These are phyloP conservation scores for Montipora foliosa DNA, from an alignment of 64 coral and sea anemone genomes.

Conservation along the genomic window DNA sequence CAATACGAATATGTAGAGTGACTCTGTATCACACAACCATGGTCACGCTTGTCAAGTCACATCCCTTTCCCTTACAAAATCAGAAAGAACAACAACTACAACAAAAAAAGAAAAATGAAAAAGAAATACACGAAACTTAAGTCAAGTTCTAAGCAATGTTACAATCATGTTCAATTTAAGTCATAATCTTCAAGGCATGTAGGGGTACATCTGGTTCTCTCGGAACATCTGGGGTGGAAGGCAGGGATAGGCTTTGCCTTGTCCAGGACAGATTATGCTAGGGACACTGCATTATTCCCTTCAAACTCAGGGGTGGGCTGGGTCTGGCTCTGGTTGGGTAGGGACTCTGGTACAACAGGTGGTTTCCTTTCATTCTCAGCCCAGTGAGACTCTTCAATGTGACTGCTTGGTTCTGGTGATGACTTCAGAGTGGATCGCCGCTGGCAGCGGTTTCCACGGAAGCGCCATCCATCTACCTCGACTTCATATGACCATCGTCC, in stretches of 20 bases:
- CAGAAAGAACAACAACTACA: too few species aligned
- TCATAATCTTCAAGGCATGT: too few species aligned
- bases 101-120: too few species aligned
- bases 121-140: too few species aligned
- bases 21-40: neutral
- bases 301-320: neutral
- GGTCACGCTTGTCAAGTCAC: neutral
- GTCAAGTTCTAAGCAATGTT: too few species aligned
- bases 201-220: too few species aligned
- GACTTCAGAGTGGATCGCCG: slow-evolving; percentile 6
- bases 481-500: slow-evolving; percentile 58
- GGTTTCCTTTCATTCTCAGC: slow-evolving; percentile 50
- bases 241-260: neutral
- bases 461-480: slow-evolving; percentile 49
- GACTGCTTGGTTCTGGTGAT: slow-evolving; percentile 29
- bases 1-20: too few species aligned
- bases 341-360: neutral
- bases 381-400: slow-evolving; percentile 26
- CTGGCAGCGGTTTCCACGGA: slow-evolving; percentile 24
- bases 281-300: slow-evolving; percentile 33
- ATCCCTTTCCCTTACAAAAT: neutral
- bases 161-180: too few species aligned
- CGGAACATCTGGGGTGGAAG: too few species aligned
- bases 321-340: neutral
- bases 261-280: slow-evolving; percentile 36